Percentiles rank a stretch among this genome's conserved stretches.
phyloP scores from a whole-genome alignment of 2,113 vertebrate genomes.

The Melanostigma gelatinosum region DNA sequence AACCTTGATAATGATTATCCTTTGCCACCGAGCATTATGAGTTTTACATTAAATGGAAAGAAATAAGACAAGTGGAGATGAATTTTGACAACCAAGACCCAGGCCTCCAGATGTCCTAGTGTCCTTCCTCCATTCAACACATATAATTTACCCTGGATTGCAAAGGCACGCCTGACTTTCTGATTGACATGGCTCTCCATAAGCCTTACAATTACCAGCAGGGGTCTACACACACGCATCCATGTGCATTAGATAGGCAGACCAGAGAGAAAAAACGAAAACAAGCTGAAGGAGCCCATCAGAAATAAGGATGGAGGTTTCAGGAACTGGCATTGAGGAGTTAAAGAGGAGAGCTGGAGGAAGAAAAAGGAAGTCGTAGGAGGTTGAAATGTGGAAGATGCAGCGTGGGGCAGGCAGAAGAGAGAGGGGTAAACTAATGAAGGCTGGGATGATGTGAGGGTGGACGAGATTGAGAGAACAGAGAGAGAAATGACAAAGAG shows the following conservation, averaged over 20 bases:
- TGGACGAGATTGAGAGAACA: background rate
- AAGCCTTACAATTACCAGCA: slow-evolving; percentile 35
- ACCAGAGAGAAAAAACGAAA: background rate
- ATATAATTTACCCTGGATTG: slow-evolving; percentile 42
- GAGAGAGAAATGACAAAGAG: slow-evolving; percentile 27
- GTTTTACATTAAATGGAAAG: background rate
- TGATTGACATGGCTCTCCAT: slow-evolving; percentile 48
- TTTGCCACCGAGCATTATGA: background rate
- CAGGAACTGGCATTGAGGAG: background rate
- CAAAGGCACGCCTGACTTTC: slow-evolving; percentile 23
- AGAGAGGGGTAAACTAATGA: slow-evolving; percentile 35
- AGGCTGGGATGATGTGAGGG: slow-evolving; percentile 35
- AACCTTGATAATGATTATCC: background rate
- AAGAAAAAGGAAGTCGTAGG: background rate
- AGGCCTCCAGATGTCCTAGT: background rate
- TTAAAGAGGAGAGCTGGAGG: background rate
- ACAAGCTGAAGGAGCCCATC: background rate
- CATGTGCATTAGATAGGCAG: background rate
- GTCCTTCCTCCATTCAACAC: background rate
- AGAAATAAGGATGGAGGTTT: background rate
- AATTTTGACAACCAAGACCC: background rate
- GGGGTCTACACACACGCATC: background rate
- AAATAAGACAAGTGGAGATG: background rate
- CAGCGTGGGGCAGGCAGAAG: background rate
- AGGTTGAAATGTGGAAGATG: slow-evolving; percentile 13